Evolutionary conservation across 2,797 vertebrate genomes (phyloP), one percentile per base, ranked within the genome.

Genomic region (Octomys mimax): DNA sequence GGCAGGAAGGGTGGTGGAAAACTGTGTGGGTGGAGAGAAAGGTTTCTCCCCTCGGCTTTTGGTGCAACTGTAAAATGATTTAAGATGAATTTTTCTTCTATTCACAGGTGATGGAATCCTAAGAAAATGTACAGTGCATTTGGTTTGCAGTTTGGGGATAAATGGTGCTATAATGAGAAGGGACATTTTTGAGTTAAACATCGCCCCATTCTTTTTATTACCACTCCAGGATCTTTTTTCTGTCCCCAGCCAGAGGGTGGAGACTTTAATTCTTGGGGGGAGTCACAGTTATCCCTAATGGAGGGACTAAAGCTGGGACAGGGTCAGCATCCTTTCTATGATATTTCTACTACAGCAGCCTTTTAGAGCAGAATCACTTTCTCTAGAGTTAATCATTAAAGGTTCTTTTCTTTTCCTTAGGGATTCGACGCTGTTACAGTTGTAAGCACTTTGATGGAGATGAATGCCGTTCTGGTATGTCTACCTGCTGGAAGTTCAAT

Each of bases 401-500:
- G 22, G 22, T 68, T 66, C 70, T 10, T 10, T 87, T 0, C 78
- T 49, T 85, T 92, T 89, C 42, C 81, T 83, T n/a, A 97, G 94
- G 11, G 22, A 0, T 87, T 85, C 31, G 19, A 52, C 0, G 1
- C 36, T 97, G 97, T 81, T 18, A 93, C 68, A 0, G 0, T 0
- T 97, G 97, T 64, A 0, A 36, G 0, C 5, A 16, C 49, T 79
- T n/a, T 82, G 62, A 97, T 64, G 93, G 95, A 52, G 13, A 0
- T 4, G 13, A 0, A 0, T 97, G 97, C 42, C 0, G 0, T 0
- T 0, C 0, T 10, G 2, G 2, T 21, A 84, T 96, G 92, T 85
- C n/a, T 61, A 68, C 1, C 0, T 97, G 94, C 79, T 96, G 92
- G 97, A 97, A 97, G 81, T 10, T 95, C 33, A 89, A 95, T 39